phyloP scores from a whole-genome alignment of 1,140 invertebrate genomes.

The Cyrtorhinus lividipennis region DNA sequence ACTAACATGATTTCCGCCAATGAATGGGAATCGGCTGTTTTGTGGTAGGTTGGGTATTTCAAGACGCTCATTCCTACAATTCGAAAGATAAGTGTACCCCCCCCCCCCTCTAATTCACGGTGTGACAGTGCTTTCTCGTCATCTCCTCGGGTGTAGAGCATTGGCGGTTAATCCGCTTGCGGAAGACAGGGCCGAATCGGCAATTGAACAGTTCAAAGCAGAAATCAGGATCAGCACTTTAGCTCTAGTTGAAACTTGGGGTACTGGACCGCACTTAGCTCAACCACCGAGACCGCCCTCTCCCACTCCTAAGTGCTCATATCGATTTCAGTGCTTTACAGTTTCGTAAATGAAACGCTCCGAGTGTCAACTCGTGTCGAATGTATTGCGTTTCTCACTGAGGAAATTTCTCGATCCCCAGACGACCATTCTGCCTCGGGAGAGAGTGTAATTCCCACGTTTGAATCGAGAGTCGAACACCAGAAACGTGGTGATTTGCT shows the following conservation, averaged over 20 bases:
- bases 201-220: slow-evolving; percentile 9
- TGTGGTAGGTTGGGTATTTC: no score
- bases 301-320: neutral
- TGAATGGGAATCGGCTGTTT: no score
- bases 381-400: no score
- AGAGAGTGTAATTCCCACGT: no score
- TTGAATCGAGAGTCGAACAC: no score
- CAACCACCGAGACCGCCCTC: slow-evolving; percentile 3
- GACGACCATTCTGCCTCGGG: no score
- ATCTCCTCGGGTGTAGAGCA: neutral
- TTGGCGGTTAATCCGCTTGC: neutral
- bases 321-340: neutral
- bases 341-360: neutral
- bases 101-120: neutral
- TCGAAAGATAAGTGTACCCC: no score
- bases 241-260: slow-evolving; percentile 4
- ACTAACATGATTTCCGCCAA: no score
- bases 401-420: no score
- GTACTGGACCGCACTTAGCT: slow-evolving; percentile 9
- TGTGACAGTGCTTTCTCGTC: neutral
- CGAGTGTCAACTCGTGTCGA: no score
- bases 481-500: no score
- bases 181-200: slow-evolving; percentile 1
- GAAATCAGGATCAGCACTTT: slow-evolving; percentile 9
- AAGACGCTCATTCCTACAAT: no score